A percentile compares a stretch with the other conserved stretches of the same genome.
phyloP scores from a whole-genome alignment of 2,888 invertebrate genomes.

The Helobdella robusta region DNA sequence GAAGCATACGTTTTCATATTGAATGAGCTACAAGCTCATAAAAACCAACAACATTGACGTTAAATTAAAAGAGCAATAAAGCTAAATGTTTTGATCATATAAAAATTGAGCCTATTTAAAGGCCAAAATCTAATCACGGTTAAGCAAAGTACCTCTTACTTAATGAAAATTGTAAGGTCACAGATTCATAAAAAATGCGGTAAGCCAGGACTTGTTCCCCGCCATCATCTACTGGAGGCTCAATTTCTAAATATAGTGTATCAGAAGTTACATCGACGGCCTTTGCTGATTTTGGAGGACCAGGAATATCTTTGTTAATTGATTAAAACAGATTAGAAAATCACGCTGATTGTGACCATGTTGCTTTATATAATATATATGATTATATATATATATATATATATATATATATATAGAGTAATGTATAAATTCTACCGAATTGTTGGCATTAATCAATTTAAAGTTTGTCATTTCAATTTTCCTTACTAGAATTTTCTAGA shows the following conservation, averaged over 20 bases:
- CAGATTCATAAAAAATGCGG: slow-evolving; percentile 31
- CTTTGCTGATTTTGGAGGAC: slow-evolving; percentile 26
- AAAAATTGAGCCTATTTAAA: too few relatives aligned
- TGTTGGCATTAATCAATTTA: too few relatives aligned
- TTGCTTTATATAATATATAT: too few relatives aligned
- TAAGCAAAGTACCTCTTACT: slow-evolving; percentile 14
- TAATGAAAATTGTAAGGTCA: slow-evolving; percentile 17
- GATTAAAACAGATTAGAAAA: background rate
- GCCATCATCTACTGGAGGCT: slow-evolving; percentile 32
- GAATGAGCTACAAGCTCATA: background rate
- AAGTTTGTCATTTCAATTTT: too few relatives aligned
- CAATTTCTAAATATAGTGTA: slow-evolving; percentile 29
- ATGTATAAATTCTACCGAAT: too few relatives aligned
- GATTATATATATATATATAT: too few relatives aligned
- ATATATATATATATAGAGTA: too few relatives aligned
- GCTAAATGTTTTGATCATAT: background rate
- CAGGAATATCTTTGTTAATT: slow-evolving; percentile 28
- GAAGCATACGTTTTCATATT: too few relatives aligned
- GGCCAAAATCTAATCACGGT: too few relatives aligned
- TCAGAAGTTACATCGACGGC: slow-evolving; percentile 30
- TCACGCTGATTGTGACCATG: background rate
- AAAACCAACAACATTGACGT: too few relatives aligned
- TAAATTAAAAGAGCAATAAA: background rate
- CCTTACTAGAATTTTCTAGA: too few relatives aligned
- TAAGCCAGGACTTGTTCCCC: slow-evolving; percentile 32